phyloP scores from a whole-genome alignment of 2,888 invertebrate genomes.

The Leptopilina drosophilae region DNA sequence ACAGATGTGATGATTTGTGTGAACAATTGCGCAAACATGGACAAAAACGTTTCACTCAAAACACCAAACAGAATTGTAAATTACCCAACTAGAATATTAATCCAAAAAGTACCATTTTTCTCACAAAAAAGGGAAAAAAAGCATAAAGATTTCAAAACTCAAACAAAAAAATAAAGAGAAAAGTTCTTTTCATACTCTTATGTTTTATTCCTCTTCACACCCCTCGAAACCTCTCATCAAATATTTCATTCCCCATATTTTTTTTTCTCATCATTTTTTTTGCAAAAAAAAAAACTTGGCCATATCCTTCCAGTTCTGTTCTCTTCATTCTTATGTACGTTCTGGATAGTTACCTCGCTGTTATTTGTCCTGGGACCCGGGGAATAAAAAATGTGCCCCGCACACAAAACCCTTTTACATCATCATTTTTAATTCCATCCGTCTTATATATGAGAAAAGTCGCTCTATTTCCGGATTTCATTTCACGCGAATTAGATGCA shows the following conservation, averaged over 20 bases:
- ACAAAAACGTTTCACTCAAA: too few relatives aligned
- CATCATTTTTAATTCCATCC: slow-evolving; percentile 33
- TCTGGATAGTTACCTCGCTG: slow-evolving; percentile 21
- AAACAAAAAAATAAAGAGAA: not conserved
- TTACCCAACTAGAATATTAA: too few relatives aligned
- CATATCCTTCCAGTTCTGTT: slow-evolving; percentile 20
- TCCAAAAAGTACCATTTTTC: too few relatives aligned
- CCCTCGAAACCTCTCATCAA: not conserved
- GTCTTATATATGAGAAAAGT: not conserved
- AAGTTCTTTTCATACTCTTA: not conserved
- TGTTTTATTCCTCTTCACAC: not conserved
- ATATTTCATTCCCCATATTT: not conserved
- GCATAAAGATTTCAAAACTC: too few relatives aligned
- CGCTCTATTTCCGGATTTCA: not conserved
- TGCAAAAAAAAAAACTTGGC: not conserved
- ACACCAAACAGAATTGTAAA: too few relatives aligned
- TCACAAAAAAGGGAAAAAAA: too few relatives aligned
- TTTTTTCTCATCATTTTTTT: not conserved
- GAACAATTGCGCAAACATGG: slow-evolving; percentile 20
- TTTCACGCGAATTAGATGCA: not conserved
- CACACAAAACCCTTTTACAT: not conserved
- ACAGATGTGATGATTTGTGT: slow-evolving; percentile 72
- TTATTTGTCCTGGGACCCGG: slow-evolving; percentile 12
- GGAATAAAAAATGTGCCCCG: slow-evolving; percentile 7
- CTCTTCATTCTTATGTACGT: slow-evolving; percentile 33